Conservation (phyloP, 2,888 invertebrate species). For the Andrena fulva region DNA sequence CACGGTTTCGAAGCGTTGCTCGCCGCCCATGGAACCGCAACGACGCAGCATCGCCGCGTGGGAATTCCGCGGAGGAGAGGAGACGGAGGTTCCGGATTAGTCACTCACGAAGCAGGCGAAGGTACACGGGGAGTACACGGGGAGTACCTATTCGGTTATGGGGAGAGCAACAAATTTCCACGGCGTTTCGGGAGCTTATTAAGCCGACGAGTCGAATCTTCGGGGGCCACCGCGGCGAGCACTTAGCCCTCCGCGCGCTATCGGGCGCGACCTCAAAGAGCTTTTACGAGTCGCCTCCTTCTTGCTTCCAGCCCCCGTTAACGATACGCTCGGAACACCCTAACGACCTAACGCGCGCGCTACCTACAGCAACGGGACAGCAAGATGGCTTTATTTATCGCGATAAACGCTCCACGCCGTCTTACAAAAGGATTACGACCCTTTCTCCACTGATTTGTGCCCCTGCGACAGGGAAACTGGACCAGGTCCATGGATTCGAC, state of each 20-base stretch:
- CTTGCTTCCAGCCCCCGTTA: constrained; percentile 49
- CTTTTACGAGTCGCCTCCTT: constrained; percentile 46
- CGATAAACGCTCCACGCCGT: constrained; percentile 48
- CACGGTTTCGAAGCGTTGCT: too few relatives aligned
- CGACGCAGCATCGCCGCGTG: constrained; percentile 37
- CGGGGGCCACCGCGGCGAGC: constrained; percentile 40
- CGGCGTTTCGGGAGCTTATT: constrained; percentile 78
- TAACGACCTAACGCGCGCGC: constrained; percentile 51
- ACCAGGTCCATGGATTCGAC: neutral
- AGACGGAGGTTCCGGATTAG: constrained; percentile 43
- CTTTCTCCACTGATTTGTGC: constrained; percentile 18
- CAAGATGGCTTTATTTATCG: constrained; percentile 55
- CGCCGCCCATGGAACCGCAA: constrained; percentile 41
- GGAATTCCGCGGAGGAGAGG: constrained; percentile 20
- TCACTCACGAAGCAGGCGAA: constrained; percentile 22
- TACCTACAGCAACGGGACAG: constrained; percentile 27
- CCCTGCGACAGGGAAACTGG: neutral
- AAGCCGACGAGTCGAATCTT: constrained; percentile 68
- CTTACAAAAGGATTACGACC: constrained; percentile 50
- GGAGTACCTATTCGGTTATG: constrained; percentile 28
- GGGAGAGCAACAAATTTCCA: constrained; percentile 76
- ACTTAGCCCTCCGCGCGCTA: constrained; percentile 49
- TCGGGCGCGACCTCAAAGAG: constrained; percentile 64
- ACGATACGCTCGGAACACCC: constrained; percentile 51
- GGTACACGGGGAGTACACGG: constrained; percentile 19